phyloP scores from a whole-genome alignment of 2,113 vertebrate genomes.

The Nesogale talazaci region DNA sequence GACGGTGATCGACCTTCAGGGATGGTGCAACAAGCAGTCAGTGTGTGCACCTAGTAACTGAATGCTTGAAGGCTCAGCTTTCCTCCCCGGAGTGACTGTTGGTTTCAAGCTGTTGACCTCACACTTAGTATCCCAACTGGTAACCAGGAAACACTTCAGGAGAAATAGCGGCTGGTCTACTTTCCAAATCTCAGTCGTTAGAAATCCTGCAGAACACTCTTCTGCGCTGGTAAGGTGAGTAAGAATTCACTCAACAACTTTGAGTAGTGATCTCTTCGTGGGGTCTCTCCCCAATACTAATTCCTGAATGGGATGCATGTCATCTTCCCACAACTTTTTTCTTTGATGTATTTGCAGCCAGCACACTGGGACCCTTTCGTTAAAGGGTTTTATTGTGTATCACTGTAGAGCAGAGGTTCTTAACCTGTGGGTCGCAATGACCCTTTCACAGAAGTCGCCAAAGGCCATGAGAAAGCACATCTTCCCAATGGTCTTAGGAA shows the following conservation, averaged over 20 bases:
- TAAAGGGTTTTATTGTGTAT: slow-evolving; percentile 20
- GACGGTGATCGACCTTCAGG: not conserved
- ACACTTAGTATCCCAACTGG: no score
- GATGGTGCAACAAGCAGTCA: not conserved
- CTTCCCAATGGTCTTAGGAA: no score
- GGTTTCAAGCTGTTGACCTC: no score
- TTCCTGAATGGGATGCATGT: not conserved
- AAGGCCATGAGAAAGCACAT: no score
- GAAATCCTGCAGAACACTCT: not conserved
- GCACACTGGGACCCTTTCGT: not conserved
- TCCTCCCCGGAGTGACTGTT: no score
- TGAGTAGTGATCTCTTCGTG: not conserved
- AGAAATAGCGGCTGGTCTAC: not conserved
- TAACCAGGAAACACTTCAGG: not conserved
- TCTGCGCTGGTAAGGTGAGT: not conserved
- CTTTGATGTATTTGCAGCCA: slow-evolving; percentile 34
- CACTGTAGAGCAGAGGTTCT: no score
- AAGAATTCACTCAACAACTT: not conserved
- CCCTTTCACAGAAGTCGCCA: no score
- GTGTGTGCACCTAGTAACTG: not conserved
- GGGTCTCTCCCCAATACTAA: not conserved
- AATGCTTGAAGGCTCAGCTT: no score
- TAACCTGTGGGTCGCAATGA: no score
- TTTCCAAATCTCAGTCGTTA: not conserved
- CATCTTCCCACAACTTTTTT: not conserved